phyloP scores from a whole-genome alignment of 2,888 invertebrate genomes.

The Melieria picta region DNA sequence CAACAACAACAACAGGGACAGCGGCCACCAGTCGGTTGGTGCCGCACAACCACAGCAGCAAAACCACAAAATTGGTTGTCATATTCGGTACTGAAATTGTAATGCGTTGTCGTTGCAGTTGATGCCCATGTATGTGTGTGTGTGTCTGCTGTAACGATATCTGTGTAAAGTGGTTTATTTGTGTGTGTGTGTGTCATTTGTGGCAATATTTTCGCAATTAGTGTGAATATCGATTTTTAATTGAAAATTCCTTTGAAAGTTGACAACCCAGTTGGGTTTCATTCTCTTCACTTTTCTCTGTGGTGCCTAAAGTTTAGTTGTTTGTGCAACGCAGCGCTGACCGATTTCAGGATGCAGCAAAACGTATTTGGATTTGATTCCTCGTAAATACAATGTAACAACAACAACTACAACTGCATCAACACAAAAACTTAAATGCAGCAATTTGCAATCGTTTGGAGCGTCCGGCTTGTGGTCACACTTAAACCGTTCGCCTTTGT shows the following conservation, averaged over 20 bases:
- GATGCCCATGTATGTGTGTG: neutral
- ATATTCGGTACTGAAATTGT: constrained; percentile 19
- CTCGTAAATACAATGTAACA: neutral
- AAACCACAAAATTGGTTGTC: constrained; percentile 26
- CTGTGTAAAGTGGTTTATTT: neutral
- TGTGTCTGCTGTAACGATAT: neutral
- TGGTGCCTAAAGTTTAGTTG: neutral
- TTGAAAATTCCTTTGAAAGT: constrained; percentile 21
- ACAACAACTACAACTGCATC: neutral
- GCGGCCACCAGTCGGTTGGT: neutral
- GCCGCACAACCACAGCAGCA: constrained; percentile 22
- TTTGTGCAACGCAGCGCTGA: neutral
- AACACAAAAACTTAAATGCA: constrained; percentile 9
- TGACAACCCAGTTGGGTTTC: neutral
- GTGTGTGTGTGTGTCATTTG: constrained; percentile 1
- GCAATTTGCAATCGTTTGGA: constrained; percentile 15
- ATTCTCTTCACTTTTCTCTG: neutral
- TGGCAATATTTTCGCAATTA: constrained; percentile 15
- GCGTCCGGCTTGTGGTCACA: neutral
- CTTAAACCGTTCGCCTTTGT: too few relatives aligned
- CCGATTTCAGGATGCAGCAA: neutral
- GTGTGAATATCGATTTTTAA: constrained; percentile 26
- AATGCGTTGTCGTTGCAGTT: neutral
- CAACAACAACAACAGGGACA: too few relatives aligned
- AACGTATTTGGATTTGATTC: too few relatives aligned